Base-by-base conservation (phyloP, 2,888 invertebrate species). In the Chamaedrilus cognettii region DNA sequence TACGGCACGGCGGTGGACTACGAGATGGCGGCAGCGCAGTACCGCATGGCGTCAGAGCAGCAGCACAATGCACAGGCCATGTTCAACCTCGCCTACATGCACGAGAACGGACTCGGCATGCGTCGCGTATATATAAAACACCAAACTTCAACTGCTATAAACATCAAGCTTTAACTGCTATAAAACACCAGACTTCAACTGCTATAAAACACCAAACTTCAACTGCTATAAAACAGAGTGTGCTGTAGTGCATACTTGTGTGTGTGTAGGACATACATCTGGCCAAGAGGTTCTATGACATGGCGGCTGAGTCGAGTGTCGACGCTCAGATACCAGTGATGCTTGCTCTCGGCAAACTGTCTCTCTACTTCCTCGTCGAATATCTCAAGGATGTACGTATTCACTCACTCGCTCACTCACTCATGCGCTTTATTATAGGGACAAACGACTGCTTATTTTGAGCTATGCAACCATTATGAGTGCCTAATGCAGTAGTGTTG, bases 61-160 rank as follows among this genome's bases (percentile, higher is more conserved):
- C 94, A 96, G 76, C 92, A 94, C 82, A 96, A 93, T 84, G 94
- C 98, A 0, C 96, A 99, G 83, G 99, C 99, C 3, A 96, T 97
- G 90, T 99, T 99, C 85, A 99, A 99, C 86, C 88, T 99, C 72
- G 99, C 96, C 31, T 99, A 97, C 85, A 99, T 99, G 99, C 97
- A 99, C 85, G 97, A 98, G 85, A 92, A 93, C 75, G 99, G 99
- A 0, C 86, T 97, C 31, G 99, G 99, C 5, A 90, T 99, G 85
- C 87, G 87, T 74, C 86, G 87, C 84, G 87, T 88, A 60, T n/a
- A n/a, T n/a, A n/a, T n/a, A n/a, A n/a, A n/a, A n/a, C n/a, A n/a
- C n/a, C n/a, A n/a, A n/a, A n/a, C n/a, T n/a, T n/a, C n/a, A n/a
- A n/a, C n/a, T n/a, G n/a, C n/a, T n/a, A n/a, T n/a, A n/a, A n/a